phyloP scores from a whole-genome alignment of 2,888 invertebrate genomes.

The Phania funesta region DNA sequence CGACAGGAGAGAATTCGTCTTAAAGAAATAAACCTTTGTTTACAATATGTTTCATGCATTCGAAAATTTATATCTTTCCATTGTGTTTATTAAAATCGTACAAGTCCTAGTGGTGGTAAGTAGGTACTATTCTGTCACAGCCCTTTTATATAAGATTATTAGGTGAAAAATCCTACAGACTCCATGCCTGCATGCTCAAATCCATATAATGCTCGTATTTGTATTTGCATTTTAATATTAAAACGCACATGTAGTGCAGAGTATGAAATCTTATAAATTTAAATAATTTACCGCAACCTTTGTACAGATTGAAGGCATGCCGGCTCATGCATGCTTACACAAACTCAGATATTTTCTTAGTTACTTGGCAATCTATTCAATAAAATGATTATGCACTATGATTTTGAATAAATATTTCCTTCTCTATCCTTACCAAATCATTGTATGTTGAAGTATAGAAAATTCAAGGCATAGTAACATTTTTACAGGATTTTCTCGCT shows the following conservation, averaged over 20 bases:
- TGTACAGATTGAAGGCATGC: conserved; percentile 10
- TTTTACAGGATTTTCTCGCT: conserved; percentile 28
- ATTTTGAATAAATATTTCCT: conserved; percentile 47
- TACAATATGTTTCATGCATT: too few species aligned
- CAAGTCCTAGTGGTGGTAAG: too few species aligned
- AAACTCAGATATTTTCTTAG: background rate
- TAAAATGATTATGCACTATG: conserved; percentile 56
- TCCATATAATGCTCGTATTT: background rate
- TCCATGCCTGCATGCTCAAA: background rate
- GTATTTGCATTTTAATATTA: background rate
- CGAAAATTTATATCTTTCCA: too few species aligned
- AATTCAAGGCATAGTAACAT: conserved; percentile 35
- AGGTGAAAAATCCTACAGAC: background rate
- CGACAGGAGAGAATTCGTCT: too few species aligned
- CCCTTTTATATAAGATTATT: too few species aligned
- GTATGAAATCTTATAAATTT: conserved; percentile 40
- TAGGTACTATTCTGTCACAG: too few species aligned
- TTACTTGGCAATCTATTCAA: conserved; percentile 55
- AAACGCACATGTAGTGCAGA: conserved; percentile 5
- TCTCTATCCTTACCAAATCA: background rate
- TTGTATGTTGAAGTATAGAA: conserved; percentile 30
- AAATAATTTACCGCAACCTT: conserved; percentile 44
- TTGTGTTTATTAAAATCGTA: too few species aligned
- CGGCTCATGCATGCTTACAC: background rate
- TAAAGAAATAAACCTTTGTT: too few species aligned